Evolutionary conservation across 2,797 vertebrate species (phyloP).

Genomic region (Chanos chanos): DNA sequence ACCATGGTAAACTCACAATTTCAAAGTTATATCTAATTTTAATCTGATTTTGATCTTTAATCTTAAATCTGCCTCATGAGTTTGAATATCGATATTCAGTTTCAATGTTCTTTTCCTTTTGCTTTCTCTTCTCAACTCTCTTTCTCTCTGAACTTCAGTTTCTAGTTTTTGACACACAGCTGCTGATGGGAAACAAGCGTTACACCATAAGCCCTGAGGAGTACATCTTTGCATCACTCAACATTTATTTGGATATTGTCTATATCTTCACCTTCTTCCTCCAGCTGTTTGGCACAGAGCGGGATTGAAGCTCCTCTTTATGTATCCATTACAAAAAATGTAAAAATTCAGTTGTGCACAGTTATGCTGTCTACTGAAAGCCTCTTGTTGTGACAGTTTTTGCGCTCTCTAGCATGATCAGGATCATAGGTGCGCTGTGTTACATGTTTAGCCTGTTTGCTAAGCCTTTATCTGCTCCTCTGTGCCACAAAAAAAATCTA

Average conservation of each 20-base stretch:
- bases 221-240: conserved; percentile 91
- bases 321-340: neutral
- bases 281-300: conserved; percentile 83
- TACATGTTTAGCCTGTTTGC: conserved; percentile 24
- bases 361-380: conserved; percentile 11
- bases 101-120: neutral
- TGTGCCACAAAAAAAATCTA: neutral
- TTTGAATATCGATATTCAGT: neutral
- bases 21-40: neutral
- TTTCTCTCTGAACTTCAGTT: conserved; percentile 72
- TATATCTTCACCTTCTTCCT: conserved; percentile 94
- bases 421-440: conserved; percentile 11
- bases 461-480: conserved; percentile 27
- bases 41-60: neutral
- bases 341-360: neutral
- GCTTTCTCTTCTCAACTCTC: neutral
- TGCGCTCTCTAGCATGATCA: conserved; percentile 46
- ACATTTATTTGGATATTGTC: conserved; percentile 89
- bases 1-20: conserved; percentile 77
- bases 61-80: too few species aligned
- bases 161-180: conserved; percentile 91
- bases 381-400: conserved; percentile 3
- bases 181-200: conserved; percentile 87
- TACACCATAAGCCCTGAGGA: conserved; percentile 88
- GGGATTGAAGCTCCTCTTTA: conserved; percentile 52